phyloP scores from a whole-genome alignment of 2,113 vertebrate species.

The Gobius niger region DNA sequence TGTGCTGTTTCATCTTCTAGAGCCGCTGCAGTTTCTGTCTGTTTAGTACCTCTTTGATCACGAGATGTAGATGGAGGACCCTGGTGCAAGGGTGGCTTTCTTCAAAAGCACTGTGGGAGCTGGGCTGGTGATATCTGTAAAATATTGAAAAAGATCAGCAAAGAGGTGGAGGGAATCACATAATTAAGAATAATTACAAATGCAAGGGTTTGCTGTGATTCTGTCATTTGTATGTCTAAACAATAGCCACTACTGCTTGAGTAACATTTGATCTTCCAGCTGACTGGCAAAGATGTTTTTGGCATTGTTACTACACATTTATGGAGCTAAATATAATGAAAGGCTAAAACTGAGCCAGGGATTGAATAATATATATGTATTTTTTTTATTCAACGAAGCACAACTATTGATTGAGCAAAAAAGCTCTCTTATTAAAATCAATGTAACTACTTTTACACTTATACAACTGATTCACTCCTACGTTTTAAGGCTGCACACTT shows the following conservation, averaged over 20 bases:
- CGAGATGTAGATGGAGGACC: conserved; percentile 47
- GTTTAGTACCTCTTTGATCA: conserved; percentile 73
- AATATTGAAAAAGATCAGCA: not conserved
- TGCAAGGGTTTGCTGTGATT: conserved; percentile 54
- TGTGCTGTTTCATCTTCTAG: conserved; percentile 41
- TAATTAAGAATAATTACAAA: conserved; percentile 2
- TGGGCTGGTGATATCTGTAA: conserved; percentile 14
- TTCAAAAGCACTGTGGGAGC: conserved; percentile 45
- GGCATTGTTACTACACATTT: not conserved
- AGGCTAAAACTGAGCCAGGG: conserved; percentile 8
- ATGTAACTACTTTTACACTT: conserved; percentile 35
- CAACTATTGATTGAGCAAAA: conserved; percentile 27
- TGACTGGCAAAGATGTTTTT: conserved; percentile 45
- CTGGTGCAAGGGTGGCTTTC: conserved; percentile 31
- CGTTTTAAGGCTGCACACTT: conserved; percentile 46
- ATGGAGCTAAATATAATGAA: not conserved
- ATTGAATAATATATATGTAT: not conserved
- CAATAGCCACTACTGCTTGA: conserved; percentile 47
- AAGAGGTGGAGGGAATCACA: not conserved
- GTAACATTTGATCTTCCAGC: conserved; percentile 47
- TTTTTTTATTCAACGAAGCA: not conserved
- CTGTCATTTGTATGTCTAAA: conserved; percentile 53
- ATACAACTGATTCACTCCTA: conserved; percentile 32
- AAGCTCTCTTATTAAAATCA: conserved; percentile 26
- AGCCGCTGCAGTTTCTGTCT: conserved; percentile 56